Evolutionary conservation across 2,888 invertebrate species (phyloP).

Genomic region (Macaria notata): DNA sequence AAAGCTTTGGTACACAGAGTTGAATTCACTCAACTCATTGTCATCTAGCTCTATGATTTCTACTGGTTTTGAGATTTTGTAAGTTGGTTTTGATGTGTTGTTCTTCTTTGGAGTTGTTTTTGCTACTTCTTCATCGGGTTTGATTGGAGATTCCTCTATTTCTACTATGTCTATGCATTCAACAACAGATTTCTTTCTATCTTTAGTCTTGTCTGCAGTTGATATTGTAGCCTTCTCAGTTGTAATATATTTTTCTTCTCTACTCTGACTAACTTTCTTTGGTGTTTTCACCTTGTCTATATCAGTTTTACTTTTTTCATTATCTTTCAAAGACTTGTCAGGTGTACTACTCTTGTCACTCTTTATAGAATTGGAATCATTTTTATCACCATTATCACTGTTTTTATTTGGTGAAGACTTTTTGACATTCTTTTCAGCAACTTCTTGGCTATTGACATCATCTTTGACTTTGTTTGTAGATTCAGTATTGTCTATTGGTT

Average conservation of each 20-base stretch:
- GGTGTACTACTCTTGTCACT: too few species aligned
- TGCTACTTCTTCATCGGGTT: conserved; percentile 31
- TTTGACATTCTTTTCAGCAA: not conserved
- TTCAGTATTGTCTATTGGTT: conserved; percentile 33
- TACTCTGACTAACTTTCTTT: not conserved
- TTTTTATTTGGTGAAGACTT: too few species aligned
- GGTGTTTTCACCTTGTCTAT: not conserved
- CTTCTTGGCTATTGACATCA: not conserved
- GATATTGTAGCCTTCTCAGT: not conserved
- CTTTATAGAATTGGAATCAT: too few species aligned
- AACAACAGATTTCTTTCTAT: conserved; percentile 9
- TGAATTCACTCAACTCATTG: conserved; percentile 50
- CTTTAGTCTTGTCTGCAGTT: not conserved
- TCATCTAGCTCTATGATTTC: conserved; percentile 13
- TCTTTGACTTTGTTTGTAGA: not conserved
- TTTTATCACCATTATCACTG: too few species aligned
- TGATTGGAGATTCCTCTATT: conserved; percentile 43
- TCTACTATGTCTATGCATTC: conserved; percentile 37
- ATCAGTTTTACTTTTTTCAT: not conserved
- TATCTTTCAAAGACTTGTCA: not conserved
- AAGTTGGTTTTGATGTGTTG: conserved; percentile 18
- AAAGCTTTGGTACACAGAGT: conserved; percentile 65
- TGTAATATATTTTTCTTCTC: too few species aligned
- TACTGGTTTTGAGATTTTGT: conserved; percentile 16
- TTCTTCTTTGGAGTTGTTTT: conserved; percentile 42